phyloP scores from a whole-genome alignment of 2,888 invertebrate species.

The Nomada fucata region DNA sequence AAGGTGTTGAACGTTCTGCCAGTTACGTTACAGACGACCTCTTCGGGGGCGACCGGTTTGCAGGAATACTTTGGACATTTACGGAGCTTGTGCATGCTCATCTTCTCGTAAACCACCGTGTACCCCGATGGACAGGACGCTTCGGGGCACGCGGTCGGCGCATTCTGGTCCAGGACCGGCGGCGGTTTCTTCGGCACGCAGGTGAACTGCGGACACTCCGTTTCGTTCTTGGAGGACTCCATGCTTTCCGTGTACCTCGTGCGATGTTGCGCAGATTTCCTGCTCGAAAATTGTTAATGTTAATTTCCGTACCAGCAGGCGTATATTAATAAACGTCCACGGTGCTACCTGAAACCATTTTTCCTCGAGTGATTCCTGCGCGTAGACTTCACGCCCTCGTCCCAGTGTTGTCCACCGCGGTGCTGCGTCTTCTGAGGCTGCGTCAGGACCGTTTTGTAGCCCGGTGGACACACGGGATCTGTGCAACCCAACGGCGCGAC shows the following conservation, averaged over 20 bases:
- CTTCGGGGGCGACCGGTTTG: conserved; percentile 87
- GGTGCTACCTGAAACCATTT: conserved; percentile 78
- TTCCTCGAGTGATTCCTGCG: conserved; percentile 11
- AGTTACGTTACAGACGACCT: conserved; percentile 89
- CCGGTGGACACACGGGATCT: conserved; percentile 84
- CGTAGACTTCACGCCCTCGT: conserved; percentile 34
- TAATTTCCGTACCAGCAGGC: not conserved
- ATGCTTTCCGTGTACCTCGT: not conserved
- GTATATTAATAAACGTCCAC: not conserved
- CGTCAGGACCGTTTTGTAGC: conserved; percentile 84
- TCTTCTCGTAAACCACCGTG: conserved; percentile 85
- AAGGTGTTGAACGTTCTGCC: conserved; percentile 92
- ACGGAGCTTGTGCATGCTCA: conserved; percentile 72
- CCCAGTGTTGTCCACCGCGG: conserved; percentile 10
- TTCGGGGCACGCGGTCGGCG: conserved; percentile 82
- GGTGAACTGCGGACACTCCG: conserved; percentile 85
- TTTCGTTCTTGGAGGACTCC: not conserved
- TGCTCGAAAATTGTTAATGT: not conserved
- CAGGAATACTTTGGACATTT: conserved; percentile 86
- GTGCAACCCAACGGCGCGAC: conserved; percentile 47
- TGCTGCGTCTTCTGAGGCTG: conserved; percentile 27
- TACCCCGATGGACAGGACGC: conserved; percentile 87
- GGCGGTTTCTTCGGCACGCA: conserved; percentile 86
- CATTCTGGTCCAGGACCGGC: conserved; percentile 81
- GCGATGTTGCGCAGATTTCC: conserved; percentile 27